A percentile compares a stretch with the other conserved stretches of the same genome.
These are phyloP conservation scores for Cottoperca gobio DNA, from an alignment of 2,797 vertebrate species.

Conservation along the genomic window DNA sequence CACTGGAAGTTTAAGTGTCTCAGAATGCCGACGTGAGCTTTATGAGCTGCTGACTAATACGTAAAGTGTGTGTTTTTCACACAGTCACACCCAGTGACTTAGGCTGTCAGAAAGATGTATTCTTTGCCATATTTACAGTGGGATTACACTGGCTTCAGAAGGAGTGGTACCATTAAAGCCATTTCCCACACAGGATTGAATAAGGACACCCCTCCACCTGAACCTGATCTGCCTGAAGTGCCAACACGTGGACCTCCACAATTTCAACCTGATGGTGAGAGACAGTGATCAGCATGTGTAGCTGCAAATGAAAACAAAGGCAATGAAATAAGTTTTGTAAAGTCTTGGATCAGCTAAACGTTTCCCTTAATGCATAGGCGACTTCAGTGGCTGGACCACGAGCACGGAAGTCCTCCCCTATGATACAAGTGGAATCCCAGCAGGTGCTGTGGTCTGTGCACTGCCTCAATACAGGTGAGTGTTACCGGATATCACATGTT, in stretches of 20 bases:
- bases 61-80: not conserved
- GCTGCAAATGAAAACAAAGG: not conserved
- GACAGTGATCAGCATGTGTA: not conserved
- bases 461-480: constrained; percentile 77
- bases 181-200: constrained; percentile 71
- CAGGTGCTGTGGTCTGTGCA: constrained; percentile 75
- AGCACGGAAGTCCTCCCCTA: constrained; percentile 78
- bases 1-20: too few species aligned
- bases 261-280: constrained; percentile 77
- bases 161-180: constrained; percentile 21
- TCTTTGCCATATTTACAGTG: constrained; percentile 15
- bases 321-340: not conserved
- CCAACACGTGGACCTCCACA: constrained; percentile 63
- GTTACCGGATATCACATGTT: not conserved
- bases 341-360: not conserved
- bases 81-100: constrained; percentile 21
- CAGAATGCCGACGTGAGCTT: not conserved
- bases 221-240: constrained; percentile 55
- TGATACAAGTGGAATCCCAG: constrained; percentile 82
- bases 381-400: constrained; percentile 87
- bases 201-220: constrained; percentile 76
- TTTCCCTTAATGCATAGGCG: constrained; percentile 67
- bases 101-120: constrained; percentile 4
- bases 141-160: not conserved
- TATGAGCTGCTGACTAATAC: constrained; percentile 24